Conservation (phyloP, 1,140 invertebrate genomes). For the Phymastichus coffea region DNA sequence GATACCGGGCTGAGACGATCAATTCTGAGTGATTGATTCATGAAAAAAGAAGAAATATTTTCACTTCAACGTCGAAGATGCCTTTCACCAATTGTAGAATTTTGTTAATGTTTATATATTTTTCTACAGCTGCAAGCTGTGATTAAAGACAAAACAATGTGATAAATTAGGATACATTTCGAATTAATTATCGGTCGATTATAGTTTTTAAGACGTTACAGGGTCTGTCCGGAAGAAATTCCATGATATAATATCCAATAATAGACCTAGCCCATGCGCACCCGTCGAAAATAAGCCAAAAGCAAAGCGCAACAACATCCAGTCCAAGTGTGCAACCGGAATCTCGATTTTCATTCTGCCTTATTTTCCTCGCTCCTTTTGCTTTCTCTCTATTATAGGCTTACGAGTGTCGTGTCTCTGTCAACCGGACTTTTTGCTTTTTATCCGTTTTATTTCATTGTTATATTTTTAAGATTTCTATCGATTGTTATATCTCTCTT, state of each 20-base stretch:
- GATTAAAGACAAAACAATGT: background rate
- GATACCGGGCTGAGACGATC: background rate
- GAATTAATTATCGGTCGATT: background rate
- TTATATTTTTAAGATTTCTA: constrained; percentile 23
- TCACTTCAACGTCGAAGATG: constrained; percentile 11
- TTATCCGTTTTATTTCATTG: no score
- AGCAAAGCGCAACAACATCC: background rate
- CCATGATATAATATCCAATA: background rate
- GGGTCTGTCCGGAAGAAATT: background rate
- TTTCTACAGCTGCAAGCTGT: constrained; percentile 3
- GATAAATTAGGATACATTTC: background rate
- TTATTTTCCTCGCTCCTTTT: background rate
- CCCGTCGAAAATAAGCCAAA: background rate
- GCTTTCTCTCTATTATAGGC: background rate
- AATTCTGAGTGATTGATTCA: constrained; percentile 9
- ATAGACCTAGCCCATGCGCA: background rate
- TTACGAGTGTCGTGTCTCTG: background rate
- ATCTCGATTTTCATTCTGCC: background rate
- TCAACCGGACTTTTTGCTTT: no score
- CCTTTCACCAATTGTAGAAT: background rate
- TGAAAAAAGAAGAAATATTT: no score
- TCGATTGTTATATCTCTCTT: constrained; percentile 24
- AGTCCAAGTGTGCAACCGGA: constrained; percentile 3
- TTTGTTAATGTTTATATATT: background rate
- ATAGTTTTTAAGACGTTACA: constrained; percentile 6